Conservation (phyloP, 2,888 invertebrate genomes). For the Brenthis daphne region DNA sequence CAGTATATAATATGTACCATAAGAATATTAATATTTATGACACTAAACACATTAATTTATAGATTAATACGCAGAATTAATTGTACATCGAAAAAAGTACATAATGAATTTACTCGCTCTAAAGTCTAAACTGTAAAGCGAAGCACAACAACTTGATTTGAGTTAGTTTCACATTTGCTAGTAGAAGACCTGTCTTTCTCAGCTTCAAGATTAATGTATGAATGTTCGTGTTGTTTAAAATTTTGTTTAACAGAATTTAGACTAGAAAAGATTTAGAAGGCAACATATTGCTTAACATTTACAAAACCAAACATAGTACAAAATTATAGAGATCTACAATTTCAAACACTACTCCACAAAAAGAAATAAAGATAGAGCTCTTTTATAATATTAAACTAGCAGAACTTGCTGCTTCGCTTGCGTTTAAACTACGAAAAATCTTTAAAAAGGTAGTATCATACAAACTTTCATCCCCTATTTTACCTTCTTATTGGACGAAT, state of each 20-base stretch:
- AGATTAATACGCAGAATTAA: neutral
- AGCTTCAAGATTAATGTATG: conserved; percentile 22
- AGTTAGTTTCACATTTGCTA: conserved; percentile 60
- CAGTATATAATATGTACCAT: neutral
- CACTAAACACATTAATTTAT: no score
- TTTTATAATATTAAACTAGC: no score
- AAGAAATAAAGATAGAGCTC: no score
- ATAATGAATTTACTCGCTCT: conserved; percentile 3
- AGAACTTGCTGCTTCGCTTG: no score
- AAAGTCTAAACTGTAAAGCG: conserved; percentile 42
- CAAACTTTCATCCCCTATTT: no score
- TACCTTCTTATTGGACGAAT: no score
- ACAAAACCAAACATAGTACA: no score
- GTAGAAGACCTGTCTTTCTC: conserved; percentile 58
- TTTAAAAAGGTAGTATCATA: no score
- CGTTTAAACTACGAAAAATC: no score
- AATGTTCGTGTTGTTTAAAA: conserved; percentile 15
- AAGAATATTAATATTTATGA: neutral
- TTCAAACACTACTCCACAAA: no score
- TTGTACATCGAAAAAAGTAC: neutral
- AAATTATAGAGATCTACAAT: no score
- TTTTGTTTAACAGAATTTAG: neutral
- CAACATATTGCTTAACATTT: neutral
- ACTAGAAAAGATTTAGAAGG: neutral
- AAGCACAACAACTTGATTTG: conserved; percentile 45